Evolutionary conservation across 2,888 invertebrate genomes (phyloP).

Genomic region (Abscondita cerata): DNA sequence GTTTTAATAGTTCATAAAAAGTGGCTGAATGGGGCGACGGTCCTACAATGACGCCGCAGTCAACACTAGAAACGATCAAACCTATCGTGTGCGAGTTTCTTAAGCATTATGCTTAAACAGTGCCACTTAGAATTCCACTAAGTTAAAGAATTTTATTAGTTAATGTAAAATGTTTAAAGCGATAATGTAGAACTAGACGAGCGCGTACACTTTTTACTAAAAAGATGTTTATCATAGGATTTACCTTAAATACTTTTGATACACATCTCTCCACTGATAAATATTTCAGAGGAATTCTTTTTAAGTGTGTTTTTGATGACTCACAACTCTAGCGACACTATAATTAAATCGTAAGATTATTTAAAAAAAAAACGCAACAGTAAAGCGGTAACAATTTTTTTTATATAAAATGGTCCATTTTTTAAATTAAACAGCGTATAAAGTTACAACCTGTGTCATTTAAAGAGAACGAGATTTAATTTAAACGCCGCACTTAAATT

Average conservation of each 20-base stretch:
- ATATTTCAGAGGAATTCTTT: background rate
- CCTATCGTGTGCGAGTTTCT: conserved; percentile 20
- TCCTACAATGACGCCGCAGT: conserved; percentile 31
- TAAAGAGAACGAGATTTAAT: no score
- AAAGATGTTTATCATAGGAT: no score
- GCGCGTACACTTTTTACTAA: no score
- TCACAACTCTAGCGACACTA: conserved; percentile 1
- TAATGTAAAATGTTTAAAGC: background rate
- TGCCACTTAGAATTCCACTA: conserved; percentile 28
- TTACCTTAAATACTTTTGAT: background rate
- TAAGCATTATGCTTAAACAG: conserved; percentile 2
- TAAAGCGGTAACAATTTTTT: no score
- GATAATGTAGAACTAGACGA: background rate
- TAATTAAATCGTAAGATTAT: conserved; percentile 6
- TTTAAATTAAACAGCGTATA: no score
- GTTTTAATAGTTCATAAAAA: conserved; percentile 32
- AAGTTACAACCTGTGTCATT: no score
- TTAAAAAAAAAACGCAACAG: no score
- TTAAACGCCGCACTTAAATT: no score
- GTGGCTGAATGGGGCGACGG: conserved; percentile 36
- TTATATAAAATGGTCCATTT: no score
- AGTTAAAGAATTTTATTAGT: conserved; percentile 18
- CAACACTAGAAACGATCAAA: conserved; percentile 16
- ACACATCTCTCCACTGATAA: background rate
- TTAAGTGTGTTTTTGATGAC: background rate